Base-by-base conservation (phyloP, 2,888 invertebrate species). In the Meiosimyza platycephala region DNA sequence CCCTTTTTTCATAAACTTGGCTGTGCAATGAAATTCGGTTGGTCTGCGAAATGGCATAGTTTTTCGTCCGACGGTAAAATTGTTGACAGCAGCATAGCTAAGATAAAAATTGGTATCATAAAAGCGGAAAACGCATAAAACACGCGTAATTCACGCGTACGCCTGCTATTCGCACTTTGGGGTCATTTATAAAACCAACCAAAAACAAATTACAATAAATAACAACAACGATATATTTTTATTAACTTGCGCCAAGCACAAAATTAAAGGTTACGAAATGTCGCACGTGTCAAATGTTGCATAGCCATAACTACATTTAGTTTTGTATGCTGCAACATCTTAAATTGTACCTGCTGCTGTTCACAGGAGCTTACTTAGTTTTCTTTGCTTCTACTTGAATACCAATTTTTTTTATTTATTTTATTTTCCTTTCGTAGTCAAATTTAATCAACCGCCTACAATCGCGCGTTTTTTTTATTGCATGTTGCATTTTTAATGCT, bases 401-500 rank as follows among this genome's bases (percentile, higher is more conserved):
- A 69, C 50, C 7, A 59, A 69, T 33, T 40, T 1, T n/a, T 13
- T 62, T 33, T 11, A n/a, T 60, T 33, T 22, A 52, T 55, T 48
- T 57, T 57, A 16, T 33, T n/a, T 16, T 16, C 18, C 2, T 51
- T 69, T 18, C 16, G 48, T 57, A 51, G 68, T 28, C n/a, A 13
- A 50, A 11, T 69, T 69, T 69, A 69, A 69, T 69, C 68, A 69
- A 51, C 50, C 22, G 47, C 48, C 22, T 57, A 47, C 40, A 54
- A 47, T 48, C 57, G 40, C 40, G 40, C 40, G 9, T 47, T 65
- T 55, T 67, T 55, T n/a, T 22, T n/a, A 40, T 55, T 40, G 54
- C 52, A 15, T n/a, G 33, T 13, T 69, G 68, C 57, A 69, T 69
- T 69, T 60, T 60, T 69, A 59, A 69, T 69, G n/a, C 18, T 22